These are phyloP conservation scores for Cladorhizidae sp. DNA, from an alignment of 37 sponge, comb jelly and placozoan species.

Conservation along the genomic window DNA sequence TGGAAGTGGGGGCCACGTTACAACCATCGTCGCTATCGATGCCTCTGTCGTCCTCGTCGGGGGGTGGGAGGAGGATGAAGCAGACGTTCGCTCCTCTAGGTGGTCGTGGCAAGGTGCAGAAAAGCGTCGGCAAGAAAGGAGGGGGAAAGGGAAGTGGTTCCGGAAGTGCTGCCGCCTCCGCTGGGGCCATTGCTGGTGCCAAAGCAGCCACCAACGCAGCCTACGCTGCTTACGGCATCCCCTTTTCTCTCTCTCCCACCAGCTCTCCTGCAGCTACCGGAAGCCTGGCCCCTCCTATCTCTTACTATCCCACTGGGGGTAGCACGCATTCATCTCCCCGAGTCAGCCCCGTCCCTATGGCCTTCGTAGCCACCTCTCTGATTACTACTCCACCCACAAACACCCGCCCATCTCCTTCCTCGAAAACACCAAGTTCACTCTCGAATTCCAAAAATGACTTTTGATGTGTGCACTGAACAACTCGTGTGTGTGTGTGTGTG, in stretches of 20 bases:
- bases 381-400: conserved; percentile 13
- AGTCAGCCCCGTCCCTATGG: conserved; percentile 34
- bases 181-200: conserved; percentile 76
- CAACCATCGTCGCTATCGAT: not conserved
- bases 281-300: not conserved
- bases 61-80: not conserved
- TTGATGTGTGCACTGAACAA: not conserved
- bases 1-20: not conserved
- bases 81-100: conserved; percentile 42
- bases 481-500: not conserved
- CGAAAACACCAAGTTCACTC: conserved; percentile 1
- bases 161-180: conserved; percentile 77
- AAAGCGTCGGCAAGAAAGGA: not conserved
- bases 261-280: not conserved
- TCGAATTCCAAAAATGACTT: not conserved
- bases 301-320: not conserved
- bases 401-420: not conserved
- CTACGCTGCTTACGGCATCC: conserved; percentile 27
- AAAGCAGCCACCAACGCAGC: conserved; percentile 64
- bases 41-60: not conserved
- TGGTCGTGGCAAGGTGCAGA: conserved; percentile 45
- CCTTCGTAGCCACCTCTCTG: conserved; percentile 24
- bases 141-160: conserved; percentile 25
- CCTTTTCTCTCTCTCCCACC: conserved; percentile 7
- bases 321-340: conserved; percentile 57